Percentiles rank a stretch among this genome's conserved stretches.
These are phyloP conservation scores for Synergus umbraculus DNA, from an alignment of 2,888 invertebrate genomes.

Conservation along the genomic window DNA sequence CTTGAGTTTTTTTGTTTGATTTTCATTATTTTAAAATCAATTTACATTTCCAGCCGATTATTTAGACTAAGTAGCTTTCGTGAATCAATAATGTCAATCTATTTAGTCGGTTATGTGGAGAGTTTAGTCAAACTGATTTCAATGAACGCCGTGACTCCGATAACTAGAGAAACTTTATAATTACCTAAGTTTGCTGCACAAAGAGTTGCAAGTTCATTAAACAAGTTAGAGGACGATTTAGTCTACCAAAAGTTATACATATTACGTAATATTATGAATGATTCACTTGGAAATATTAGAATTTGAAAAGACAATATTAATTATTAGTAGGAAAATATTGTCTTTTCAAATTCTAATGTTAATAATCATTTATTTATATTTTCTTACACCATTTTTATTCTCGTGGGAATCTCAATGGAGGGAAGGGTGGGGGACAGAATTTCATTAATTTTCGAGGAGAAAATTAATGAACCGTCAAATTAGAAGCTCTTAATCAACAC, in stretches of 20 bases:
- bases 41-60: not conserved
- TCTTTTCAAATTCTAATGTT: too few relatives aligned
- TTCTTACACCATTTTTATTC: too few relatives aligned
- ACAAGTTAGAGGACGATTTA: not conserved
- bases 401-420: too few relatives aligned
- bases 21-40: not conserved
- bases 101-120: not conserved
- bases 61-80: not conserved
- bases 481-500: too few relatives aligned
- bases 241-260: not conserved
- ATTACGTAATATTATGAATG: not conserved
- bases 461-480: too few relatives aligned
- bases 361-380: too few relatives aligned
- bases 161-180: not conserved
- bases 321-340: too few relatives aligned
- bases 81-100: not conserved
- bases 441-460: too few relatives aligned
- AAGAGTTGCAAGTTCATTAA: not conserved
- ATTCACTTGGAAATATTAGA: too few relatives aligned
- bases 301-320: too few relatives aligned
- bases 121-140: not conserved
- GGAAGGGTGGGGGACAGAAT: too few relatives aligned
- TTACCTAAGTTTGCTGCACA: not conserved
- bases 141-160: not conserved
- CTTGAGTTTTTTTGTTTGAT: not conserved